Conservation (phyloP, 2,888 invertebrate genomes). For the Dolichopus griseipennis region DNA sequence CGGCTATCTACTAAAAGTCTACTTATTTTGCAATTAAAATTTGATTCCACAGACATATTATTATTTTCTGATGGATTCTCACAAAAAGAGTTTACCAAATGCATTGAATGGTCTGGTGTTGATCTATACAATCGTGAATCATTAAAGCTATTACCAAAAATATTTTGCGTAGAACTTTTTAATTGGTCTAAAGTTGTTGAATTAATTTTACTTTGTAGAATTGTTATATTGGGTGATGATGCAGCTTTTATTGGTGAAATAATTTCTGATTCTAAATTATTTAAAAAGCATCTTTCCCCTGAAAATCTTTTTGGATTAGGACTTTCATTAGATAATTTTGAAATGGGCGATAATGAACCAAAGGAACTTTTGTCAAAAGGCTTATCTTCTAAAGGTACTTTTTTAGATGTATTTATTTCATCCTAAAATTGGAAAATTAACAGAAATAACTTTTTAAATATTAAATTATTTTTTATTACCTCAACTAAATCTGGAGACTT, state of each 20-base stretch:
- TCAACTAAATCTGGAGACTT: slow-evolving; percentile 19
- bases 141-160: not conserved
- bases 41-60: slow-evolving; percentile 31
- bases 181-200: not conserved
- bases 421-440: not conserved
- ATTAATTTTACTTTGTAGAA: not conserved
- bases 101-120: slow-evolving; percentile 8
- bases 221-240: not conserved
- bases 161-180: not conserved
- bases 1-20: slow-evolving; percentile 31
- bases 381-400: no score
- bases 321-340: slow-evolving; percentile 23
- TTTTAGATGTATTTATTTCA: not conserved
- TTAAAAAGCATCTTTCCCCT: not conserved
- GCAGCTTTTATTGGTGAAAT: not conserved
- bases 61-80: slow-evolving; percentile 17
- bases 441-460: not conserved
- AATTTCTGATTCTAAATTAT: not conserved
- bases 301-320: not conserved
- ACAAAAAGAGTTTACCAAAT: slow-evolving; percentile 26
- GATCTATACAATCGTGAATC: slow-evolving; percentile 10
- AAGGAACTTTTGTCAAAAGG: slow-evolving; percentile 35
- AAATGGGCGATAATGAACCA: slow-evolving; percentile 39
- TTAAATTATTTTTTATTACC: not conserved
- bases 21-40: slow-evolving; percentile 32